These are phyloP conservation scores for Helicoverpa assulta DNA, from an alignment of 2,888 invertebrate species.

Conservation along the genomic window DNA sequence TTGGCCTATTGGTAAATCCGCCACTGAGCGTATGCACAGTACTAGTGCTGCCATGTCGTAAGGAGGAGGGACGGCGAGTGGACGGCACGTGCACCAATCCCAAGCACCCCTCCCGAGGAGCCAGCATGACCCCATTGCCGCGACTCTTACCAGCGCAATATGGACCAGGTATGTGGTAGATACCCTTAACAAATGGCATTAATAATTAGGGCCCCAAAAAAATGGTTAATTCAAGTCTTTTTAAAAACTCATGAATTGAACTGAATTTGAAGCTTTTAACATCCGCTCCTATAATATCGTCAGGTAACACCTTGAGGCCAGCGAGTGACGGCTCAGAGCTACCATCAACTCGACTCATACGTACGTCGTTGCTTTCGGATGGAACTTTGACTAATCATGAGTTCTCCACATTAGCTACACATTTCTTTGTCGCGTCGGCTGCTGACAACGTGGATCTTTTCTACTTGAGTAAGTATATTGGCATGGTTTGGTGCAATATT, in stretches of 20 bases:
- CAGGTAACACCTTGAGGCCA: constrained; percentile 64
- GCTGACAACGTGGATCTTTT: constrained; percentile 65
- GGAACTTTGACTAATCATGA: constrained; percentile 62
- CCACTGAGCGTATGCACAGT: constrained; percentile 67
- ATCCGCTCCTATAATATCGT: background rate
- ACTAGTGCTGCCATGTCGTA: constrained; percentile 61
- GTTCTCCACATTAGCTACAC: constrained; percentile 64
- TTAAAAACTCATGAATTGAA: too few relatives aligned
- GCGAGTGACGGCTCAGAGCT: constrained; percentile 67
- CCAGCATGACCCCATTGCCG: constrained; percentile 63
- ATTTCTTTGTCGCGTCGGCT: constrained; percentile 56
- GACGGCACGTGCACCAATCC: constrained; percentile 71
- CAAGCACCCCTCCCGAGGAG: constrained; percentile 67
- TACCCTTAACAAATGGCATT: too few relatives aligned
- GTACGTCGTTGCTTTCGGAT: constrained; percentile 67
- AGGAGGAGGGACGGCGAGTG: constrained; percentile 67
- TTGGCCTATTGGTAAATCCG: too few relatives aligned
- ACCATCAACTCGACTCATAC: constrained; percentile 67
- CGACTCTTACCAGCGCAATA: constrained; percentile 67
- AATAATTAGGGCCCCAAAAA: too few relatives aligned
- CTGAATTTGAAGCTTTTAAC: too few relatives aligned
- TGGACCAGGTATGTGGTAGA: constrained; percentile 59
- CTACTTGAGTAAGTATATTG: constrained; percentile 57
- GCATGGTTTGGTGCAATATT: too few relatives aligned
- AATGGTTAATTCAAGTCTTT: too few relatives aligned